These are phyloP conservation scores for Caenorhabditis briggsae DNA, from an alignment of 1,140 invertebrate species.

Conservation along the genomic window DNA sequence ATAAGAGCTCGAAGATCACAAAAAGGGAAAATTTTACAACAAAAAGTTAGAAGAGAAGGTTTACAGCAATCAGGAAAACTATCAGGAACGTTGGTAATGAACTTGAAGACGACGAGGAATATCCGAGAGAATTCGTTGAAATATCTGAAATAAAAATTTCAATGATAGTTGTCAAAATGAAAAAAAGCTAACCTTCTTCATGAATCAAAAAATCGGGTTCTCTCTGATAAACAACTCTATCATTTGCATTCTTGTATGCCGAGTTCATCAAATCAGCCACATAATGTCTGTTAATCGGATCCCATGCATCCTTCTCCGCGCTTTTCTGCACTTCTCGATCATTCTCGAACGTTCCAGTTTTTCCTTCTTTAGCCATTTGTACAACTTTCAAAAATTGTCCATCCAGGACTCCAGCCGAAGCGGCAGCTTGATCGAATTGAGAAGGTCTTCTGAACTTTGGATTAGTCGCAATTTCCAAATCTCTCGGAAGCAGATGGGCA, in stretches of 20 bases:
- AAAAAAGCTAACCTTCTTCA: neutral
- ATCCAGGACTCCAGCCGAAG: conserved; percentile 4
- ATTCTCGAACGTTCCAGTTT: conserved; percentile 40
- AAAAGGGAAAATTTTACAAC: neutral
- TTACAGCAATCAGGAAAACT: neutral
- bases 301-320: conserved; percentile 9
- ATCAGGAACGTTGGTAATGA: neutral
- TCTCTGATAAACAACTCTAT: conserved; percentile 4
- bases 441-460: conserved; percentile 46
- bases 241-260: conserved; percentile 20
- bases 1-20: conserved; percentile 23
- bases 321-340: neutral
- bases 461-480: conserved; percentile 28
- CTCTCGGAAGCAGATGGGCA: conserved; percentile 38
- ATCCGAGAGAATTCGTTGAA: neutral
- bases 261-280: conserved; percentile 23
- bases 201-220: conserved; percentile 21
- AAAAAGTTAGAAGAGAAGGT: neutral
- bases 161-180: too few relatives aligned
- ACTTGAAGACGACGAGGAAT: conserved; percentile 15
- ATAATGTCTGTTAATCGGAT: conserved; percentile 20
- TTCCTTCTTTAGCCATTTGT: conserved; percentile 35
- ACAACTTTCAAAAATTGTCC: conserved; percentile 17
- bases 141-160: neutral
- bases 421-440: conserved; percentile 19